A percentile compares a stretch with the other conserved stretches of the same genome.
These are phyloP conservation scores for Rhinella marina DNA, from an alignment of 2,797 vertebrate genomes.

Conservation along the genomic window DNA sequence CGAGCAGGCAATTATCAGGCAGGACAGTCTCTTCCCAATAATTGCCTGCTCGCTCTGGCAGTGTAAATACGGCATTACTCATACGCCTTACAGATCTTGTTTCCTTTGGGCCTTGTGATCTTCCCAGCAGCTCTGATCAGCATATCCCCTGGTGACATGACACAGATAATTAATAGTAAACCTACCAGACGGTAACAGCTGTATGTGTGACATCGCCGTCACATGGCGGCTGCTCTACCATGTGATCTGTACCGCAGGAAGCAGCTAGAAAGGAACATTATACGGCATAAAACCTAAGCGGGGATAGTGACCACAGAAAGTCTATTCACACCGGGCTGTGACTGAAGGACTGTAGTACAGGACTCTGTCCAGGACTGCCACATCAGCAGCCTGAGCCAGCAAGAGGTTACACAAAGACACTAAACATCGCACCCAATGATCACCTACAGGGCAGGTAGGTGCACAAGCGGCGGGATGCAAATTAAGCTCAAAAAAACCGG, in stretches of 20 bases:
- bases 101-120: too few relatives aligned
- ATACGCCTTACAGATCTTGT: not conserved
- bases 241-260: not conserved
- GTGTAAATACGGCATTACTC: not conserved
- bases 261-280: not conserved
- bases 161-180: not conserved
- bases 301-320: not conserved
- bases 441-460: too few relatives aligned
- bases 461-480: too few relatives aligned
- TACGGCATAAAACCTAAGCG: not conserved
- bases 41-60: too few relatives aligned
- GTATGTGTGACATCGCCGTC: not conserved
- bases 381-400: constrained; percentile 10
- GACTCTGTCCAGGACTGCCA: constrained; percentile 24
- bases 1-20: too few relatives aligned
- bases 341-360: not conserved
- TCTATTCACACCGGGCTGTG: constrained; percentile 32
- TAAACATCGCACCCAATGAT: too few relatives aligned
- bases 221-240: not conserved
- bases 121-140: not conserved
- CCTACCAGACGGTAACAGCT: not conserved
- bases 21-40: too few relatives aligned
- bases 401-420: not conserved
- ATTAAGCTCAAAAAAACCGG: too few relatives aligned
- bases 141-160: not conserved